phyloP scores from a whole-genome alignment of 1,140 invertebrate species.

The Pemphigus obesinymphae region DNA sequence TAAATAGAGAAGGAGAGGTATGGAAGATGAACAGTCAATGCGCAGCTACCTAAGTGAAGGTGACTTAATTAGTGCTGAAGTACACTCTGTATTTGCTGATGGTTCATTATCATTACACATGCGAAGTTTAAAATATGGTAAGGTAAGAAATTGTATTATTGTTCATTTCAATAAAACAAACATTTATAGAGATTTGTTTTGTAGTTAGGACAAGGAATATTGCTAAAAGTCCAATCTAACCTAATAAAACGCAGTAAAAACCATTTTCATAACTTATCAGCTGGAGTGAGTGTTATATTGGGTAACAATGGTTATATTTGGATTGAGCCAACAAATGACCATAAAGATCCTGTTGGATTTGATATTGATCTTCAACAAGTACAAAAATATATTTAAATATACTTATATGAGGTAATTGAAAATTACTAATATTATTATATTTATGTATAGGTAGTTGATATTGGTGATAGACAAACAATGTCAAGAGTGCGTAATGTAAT shows the following conservation, averaged over 20 bases:
- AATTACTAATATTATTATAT: conserved; percentile 8
- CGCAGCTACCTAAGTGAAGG: conserved; percentile 90
- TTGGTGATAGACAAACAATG: conserved; percentile 73
- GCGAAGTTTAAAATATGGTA: conserved; percentile 95
- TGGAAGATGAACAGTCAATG: conserved; percentile 98
- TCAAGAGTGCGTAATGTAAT: conserved; percentile 86
- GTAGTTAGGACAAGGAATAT: conserved; percentile 74
- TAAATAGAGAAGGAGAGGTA: conserved; percentile 74
- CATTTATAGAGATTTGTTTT: conserved; percentile 45
- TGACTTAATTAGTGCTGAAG: conserved; percentile 95
- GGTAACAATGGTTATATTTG: conserved; percentile 97
- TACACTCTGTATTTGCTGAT: conserved; percentile 81
- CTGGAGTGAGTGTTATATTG: conserved; percentile 85
- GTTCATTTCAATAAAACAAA: conserved; percentile 10
- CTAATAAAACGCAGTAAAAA: conserved; percentile 90
- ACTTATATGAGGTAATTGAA: too few relatives aligned
- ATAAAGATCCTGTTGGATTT: conserved; percentile 72
- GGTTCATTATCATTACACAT: conserved; percentile 91
- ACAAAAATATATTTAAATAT: conserved; percentile 40
- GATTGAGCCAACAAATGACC: conserved; percentile 71
- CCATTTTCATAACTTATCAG: conserved; percentile 90
- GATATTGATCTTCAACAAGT: conserved; percentile 70
- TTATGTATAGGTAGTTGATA: conserved; percentile 61
- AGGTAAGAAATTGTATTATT: conserved; percentile 56
- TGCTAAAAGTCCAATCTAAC: conserved; percentile 89